These are phyloP conservation scores for Aricia agestis DNA, from an alignment of 1,140 invertebrate species.

Conservation along the genomic window DNA sequence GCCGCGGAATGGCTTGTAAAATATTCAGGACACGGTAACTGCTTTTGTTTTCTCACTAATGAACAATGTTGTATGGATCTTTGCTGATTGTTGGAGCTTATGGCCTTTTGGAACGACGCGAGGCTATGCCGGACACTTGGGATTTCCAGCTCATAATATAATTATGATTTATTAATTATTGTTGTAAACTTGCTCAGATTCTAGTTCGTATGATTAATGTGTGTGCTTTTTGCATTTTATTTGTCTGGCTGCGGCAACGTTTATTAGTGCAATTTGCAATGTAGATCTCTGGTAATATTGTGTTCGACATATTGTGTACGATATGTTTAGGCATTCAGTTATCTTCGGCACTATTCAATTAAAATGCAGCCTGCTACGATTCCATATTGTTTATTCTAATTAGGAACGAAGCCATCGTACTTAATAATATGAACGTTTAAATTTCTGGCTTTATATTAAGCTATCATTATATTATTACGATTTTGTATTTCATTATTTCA, in stretches of 20 bases:
- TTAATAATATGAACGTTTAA: not conserved
- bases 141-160: constrained; percentile 14
- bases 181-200: too few species aligned
- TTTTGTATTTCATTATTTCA: too few species aligned
- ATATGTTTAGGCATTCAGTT: not conserved
- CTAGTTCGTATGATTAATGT: not conserved
- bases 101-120: constrained; percentile 11
- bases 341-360: not conserved
- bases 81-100: constrained; percentile 21
- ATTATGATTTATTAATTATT: constrained; percentile 15
- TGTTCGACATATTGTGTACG: not conserved
- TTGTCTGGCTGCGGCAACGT: constrained; percentile 4
- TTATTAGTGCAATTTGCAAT: constrained; percentile 6
- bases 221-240: not conserved
- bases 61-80: constrained; percentile 43
- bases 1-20: constrained; percentile 55
- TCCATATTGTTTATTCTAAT: not conserved
- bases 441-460: too few species aligned
- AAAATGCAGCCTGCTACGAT: constrained; percentile 4
- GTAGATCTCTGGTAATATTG: constrained; percentile 11
- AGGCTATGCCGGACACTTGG: not conserved
- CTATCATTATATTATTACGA: too few species aligned
- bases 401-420: not conserved
- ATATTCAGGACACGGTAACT: constrained; percentile 59
- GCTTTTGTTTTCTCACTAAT: constrained; percentile 59